Conservation (phyloP, 2,797 vertebrate genomes). For the Pampus argenteus region DNA sequence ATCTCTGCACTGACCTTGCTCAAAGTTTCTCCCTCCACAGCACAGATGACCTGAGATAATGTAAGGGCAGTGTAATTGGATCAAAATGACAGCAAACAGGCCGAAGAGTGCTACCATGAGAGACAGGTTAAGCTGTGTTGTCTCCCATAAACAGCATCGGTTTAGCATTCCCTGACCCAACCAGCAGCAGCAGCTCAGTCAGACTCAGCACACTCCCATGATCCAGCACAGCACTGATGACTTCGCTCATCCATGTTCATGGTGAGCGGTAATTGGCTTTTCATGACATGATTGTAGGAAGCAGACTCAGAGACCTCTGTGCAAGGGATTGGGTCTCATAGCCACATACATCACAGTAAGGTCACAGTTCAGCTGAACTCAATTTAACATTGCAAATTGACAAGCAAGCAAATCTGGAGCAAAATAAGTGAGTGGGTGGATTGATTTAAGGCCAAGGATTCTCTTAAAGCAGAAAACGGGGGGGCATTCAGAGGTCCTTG, state of each 20-base stretch:
- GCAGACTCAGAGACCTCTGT: conserved; percentile 54
- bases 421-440: conserved; percentile 65
- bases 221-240: conserved; percentile 28
- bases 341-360: conserved; percentile 46
- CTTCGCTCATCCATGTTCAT: conserved; percentile 65
- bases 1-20: conserved; percentile 79
- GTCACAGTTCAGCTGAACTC: conserved; percentile 69
- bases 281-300: conserved; percentile 55
- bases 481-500: conserved; percentile 62
- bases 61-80: conserved; percentile 81
- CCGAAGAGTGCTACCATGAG: conserved; percentile 47
- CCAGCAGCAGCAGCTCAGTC: not conserved
- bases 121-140: conserved; percentile 69
- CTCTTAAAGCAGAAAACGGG: conserved; percentile 53
- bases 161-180: conserved; percentile 55
- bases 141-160: conserved; percentile 44
- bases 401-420: conserved; percentile 75
- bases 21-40: conserved; percentile 65
- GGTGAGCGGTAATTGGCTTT: conserved; percentile 79
- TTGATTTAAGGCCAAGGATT: conserved; percentile 73
- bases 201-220: conserved; percentile 20
- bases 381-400: conserved; percentile 73
- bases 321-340: conserved; percentile 32
- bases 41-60: conserved; percentile 81
- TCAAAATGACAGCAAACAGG: conserved; percentile 76